phyloP scores from a whole-genome alignment of 2,888 invertebrate genomes.

The Pterostichus niger region DNA sequence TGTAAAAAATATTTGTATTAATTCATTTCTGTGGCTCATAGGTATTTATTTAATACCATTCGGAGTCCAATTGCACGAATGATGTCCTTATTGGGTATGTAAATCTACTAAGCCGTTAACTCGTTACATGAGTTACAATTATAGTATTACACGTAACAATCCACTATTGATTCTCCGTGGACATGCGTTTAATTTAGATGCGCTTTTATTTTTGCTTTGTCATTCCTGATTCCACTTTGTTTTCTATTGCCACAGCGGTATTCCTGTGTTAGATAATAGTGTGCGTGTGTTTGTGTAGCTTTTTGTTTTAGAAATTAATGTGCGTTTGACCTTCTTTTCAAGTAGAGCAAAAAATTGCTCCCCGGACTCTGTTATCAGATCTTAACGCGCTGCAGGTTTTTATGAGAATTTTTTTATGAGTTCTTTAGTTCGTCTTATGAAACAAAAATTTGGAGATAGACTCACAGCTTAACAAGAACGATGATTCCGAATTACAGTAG shows the following conservation, averaged over 20 bases:
- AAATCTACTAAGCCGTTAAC: slow-evolving; percentile 24
- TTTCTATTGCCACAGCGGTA: slow-evolving; percentile 9
- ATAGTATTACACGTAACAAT: neutral
- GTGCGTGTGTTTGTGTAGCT: slow-evolving; percentile 50
- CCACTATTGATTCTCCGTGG: neutral
- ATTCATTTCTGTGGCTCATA: slow-evolving; percentile 48
- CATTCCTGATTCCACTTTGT: slow-evolving; percentile 40
- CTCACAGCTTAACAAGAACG: neutral
- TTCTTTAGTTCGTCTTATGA: neutral
- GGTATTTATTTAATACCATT: slow-evolving; percentile 64
- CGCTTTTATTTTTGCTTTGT: slow-evolving; percentile 44
- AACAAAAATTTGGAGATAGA: neutral
- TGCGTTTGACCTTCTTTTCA: slow-evolving; percentile 62
- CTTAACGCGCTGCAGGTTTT: slow-evolving; percentile 19
- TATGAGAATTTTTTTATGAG: slow-evolving; percentile 21
- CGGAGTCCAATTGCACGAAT: slow-evolving; percentile 19
- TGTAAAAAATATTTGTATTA: slow-evolving; percentile 8
- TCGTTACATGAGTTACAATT: slow-evolving; percentile 19
- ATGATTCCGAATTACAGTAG: too few relatives aligned
- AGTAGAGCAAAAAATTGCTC: slow-evolving; percentile 63
- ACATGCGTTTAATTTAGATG: slow-evolving; percentile 6
- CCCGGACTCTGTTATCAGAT: slow-evolving; percentile 22
- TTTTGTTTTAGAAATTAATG: slow-evolving; percentile 57
- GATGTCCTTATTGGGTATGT: slow-evolving; percentile 56
- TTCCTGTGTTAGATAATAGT: neutral